Conservation (phyloP, 2,113 vertebrate genomes). For the Furnarius figulus region DNA sequence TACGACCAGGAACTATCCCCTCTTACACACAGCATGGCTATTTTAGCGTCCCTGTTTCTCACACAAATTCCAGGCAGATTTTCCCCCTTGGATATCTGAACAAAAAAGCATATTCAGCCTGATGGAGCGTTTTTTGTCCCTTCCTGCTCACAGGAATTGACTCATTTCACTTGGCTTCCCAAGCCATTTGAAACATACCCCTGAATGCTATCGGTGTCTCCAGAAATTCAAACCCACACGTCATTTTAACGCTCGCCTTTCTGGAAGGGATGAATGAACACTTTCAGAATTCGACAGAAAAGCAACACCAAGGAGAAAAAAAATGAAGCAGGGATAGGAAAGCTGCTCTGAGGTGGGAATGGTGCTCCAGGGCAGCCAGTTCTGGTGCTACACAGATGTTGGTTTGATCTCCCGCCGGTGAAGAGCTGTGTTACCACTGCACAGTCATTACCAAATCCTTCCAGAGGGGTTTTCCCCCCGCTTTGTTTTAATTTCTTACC, state of each 20-base stretch:
- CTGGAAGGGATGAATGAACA: not conserved
- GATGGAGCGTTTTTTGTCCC: not conserved
- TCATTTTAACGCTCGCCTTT: not conserved
- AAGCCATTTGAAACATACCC: not conserved
- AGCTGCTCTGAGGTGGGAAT: not conserved
- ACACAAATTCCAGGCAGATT: not conserved
- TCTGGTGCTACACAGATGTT: not conserved
- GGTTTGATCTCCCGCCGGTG: not conserved
- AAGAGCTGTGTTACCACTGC: not conserved
- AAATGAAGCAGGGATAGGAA: not conserved
- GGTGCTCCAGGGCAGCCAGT: not conserved
- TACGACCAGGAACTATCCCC: rapidly evolving
- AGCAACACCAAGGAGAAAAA: not conserved
- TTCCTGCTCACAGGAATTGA: constrained; percentile 24
- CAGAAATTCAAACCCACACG: not conserved
- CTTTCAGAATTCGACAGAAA: not conserved
- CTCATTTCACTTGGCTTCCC: constrained; percentile 40
- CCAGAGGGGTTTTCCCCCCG: rapidly evolving
- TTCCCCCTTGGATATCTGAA: not conserved
- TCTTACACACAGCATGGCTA: not conserved
- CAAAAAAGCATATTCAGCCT: constrained; percentile 18
- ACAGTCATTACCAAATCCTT: not conserved
- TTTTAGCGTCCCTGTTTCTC: not conserved
- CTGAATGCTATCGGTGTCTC: not conserved
- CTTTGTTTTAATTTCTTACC: not conserved